Conservation (phyloP, 64 coral and sea anemone genomes). For the Pachyseris speciosa region DNA sequence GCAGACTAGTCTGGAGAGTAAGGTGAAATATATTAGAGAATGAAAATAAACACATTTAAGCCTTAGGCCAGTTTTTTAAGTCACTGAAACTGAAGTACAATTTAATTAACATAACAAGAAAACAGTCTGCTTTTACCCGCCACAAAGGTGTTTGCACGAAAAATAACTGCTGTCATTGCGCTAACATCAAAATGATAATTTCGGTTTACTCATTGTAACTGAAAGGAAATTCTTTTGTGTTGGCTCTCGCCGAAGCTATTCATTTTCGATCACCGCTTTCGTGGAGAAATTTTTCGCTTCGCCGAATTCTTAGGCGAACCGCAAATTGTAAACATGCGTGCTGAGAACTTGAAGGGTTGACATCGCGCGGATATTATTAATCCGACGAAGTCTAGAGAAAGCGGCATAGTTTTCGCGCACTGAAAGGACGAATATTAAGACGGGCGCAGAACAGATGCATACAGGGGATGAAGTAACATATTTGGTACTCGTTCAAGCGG, state of each 20-base stretch:
- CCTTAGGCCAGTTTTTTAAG: not conserved
- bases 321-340: conserved; percentile 20
- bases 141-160: not conserved
- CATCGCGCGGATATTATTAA: not conserved
- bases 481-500: not conserved
- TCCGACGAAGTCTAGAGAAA: not conserved
- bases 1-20: not conserved
- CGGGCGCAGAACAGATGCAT: not conserved
- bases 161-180: conserved; percentile 2
- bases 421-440: not conserved
- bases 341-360: not conserved
- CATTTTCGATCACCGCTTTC: not conserved
- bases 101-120: conserved; percentile 39
- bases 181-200: conserved; percentile 55
- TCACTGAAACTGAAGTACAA: not conserved
- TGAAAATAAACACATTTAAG: not conserved
- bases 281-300: not conserved
- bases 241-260: not conserved
- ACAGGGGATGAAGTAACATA: not conserved
- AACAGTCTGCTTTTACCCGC: not conserved
- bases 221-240: not conserved
- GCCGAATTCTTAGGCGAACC: not conserved
- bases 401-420: not conserved
- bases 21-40: not conserved
- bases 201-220: conserved; percentile 40